These are phyloP conservation scores for Fundulus diaphanus DNA, from an alignment of 2,797 vertebrate genomes.

Conservation along the genomic window DNA sequence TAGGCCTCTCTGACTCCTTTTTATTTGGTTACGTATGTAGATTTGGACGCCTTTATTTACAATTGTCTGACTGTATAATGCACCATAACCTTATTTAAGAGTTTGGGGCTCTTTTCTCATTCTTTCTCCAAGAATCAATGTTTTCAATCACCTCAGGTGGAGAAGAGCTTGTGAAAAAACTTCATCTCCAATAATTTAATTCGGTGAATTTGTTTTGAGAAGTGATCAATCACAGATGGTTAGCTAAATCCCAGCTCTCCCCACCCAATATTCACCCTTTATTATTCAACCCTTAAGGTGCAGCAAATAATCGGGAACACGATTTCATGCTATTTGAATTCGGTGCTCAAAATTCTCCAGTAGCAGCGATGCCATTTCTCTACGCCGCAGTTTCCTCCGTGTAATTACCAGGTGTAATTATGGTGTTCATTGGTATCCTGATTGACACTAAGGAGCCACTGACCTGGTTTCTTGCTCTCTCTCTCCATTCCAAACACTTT, in stretches of 20 bases:
- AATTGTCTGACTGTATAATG: conserved; percentile 5
- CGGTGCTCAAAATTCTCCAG: conserved; percentile 3
- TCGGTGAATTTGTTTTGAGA: conserved; percentile 42
- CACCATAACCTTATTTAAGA: conserved; percentile 10
- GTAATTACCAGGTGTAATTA: conserved; percentile 39
- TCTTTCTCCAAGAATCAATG: conserved; percentile 51
- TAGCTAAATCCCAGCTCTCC: conserved; percentile 60
- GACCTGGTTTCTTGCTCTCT: conserved; percentile 25
- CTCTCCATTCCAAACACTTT: conserved; percentile 7
- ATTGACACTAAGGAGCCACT: conserved; percentile 30
- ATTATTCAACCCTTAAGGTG: conserved; percentile 49
- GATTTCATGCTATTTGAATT: conserved; percentile 9
- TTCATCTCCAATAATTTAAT: conserved; percentile 39
- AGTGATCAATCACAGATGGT: conserved; percentile 48
- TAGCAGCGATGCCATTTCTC: conserved; percentile 10
- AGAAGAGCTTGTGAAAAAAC: conserved; percentile 38
- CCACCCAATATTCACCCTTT: conserved; percentile 46
- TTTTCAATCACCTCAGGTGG: conserved; percentile 50
- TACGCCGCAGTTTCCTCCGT: conserved; percentile 1
- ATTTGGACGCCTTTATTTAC: neutral
- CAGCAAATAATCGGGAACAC: conserved; percentile 26
- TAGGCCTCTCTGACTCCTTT: neutral
- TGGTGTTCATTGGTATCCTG: conserved; percentile 12
- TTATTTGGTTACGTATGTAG: neutral
- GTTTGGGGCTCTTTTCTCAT: conserved; percentile 28